Percentiles rank a stretch among this genome's conserved stretches.
Evolutionary conservation across 2,888 invertebrate species (phyloP).

Genomic region (Camponotus fellah): DNA sequence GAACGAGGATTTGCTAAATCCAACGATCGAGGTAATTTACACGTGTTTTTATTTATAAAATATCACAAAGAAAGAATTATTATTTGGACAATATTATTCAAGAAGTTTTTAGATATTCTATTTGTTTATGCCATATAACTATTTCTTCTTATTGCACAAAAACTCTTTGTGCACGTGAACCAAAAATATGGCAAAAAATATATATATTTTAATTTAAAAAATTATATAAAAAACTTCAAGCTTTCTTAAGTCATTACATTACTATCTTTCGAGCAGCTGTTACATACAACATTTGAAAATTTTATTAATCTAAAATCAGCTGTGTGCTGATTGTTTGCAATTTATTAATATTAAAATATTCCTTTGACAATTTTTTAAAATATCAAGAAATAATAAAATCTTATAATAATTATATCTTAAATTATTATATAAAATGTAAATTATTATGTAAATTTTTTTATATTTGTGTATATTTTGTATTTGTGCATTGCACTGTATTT

Average conservation of each 20-base stretch:
- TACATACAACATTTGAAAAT: background rate
- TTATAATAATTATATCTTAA: background rate
- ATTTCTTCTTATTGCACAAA: background rate
- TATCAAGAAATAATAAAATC: background rate
- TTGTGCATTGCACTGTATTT: no score
- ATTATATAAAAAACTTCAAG: background rate
- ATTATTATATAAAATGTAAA: background rate
- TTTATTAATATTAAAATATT: background rate
- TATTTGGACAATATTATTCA: background rate
- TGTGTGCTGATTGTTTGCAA: background rate
- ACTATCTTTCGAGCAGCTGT: no score
- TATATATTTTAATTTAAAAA: background rate
- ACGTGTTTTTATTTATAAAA: background rate
- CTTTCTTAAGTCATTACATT: background rate
- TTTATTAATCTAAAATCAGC: background rate
- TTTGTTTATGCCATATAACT: background rate
- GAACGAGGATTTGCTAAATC: conserved; percentile 53
- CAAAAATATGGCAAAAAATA: background rate
- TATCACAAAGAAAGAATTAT: background rate
- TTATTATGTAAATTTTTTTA: background rate
- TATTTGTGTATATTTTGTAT: no score
- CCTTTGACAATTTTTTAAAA: background rate
- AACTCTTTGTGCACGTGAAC: background rate
- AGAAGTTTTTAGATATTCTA: background rate
- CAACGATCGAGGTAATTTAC: conserved; percentile 73